Base-by-base conservation (phyloP, 2,113 vertebrate genomes). In the Sprattus sprattus region DNA sequence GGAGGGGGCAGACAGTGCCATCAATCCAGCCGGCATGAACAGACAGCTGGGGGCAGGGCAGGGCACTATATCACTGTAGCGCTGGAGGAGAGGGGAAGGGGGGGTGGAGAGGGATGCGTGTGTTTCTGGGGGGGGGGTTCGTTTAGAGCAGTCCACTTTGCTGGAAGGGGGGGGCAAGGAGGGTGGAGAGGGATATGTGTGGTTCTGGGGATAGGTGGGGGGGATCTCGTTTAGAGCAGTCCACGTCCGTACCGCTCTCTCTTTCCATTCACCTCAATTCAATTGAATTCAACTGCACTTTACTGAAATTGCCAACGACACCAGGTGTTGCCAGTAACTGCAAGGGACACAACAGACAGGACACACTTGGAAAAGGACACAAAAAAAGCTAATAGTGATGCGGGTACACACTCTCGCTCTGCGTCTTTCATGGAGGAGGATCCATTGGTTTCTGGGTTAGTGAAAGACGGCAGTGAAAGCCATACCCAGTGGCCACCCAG, bases 21-120 rank as follows among this genome's bases (percentile, higher is more conserved):
- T 83, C 52, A 83, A 83, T 83, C 82, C 52, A 32, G 15, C 18
- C 49, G 39, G 47, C 82, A 83, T 39, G 32, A 52, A 54, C 47
- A 54, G 82, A 54, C 22, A 50, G 46, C 52, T 52, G 25, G 10
- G 52, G 16, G 47, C 71, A 1, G 25, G 83, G 67, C 25, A 71
- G 60, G 71, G 78, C 25, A 22, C 57, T 60, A 60, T 60, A 60
- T 60, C 57, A 60, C 57, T 60, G 57, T n/a, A 60, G 57, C 57
- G 9, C 20, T 60, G 7, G 13, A 54, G 50, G 15, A 54, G 50
- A 15, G 50, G 4, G 50, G 8, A 11, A 39, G 39, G 16, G 45
- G 81, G 16, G 39, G 39, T 39, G 39, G 39, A 39, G 39, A 39
- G 39, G 39, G 39, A 39, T 39, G 2, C 39, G 39, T 39, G 39